Percentiles rank a stretch among this genome's conserved stretches.
These are phyloP conservation scores for Stenodera caucasica DNA, from an alignment of 2,888 invertebrate species.

Conservation along the genomic window DNA sequence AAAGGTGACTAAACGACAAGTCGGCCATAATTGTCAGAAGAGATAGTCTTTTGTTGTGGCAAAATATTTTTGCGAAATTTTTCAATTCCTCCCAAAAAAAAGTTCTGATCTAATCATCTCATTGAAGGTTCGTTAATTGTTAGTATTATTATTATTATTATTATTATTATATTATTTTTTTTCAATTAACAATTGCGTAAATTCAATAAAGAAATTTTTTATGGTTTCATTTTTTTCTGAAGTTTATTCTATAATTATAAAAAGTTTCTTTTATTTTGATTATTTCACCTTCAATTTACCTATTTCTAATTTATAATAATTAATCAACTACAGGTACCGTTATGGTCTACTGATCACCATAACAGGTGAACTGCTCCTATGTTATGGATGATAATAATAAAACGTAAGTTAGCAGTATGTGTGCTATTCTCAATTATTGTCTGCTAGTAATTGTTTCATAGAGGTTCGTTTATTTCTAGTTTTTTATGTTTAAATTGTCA, in stretches of 20 bases:
- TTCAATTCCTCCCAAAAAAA: too few species aligned
- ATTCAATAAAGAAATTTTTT: too few species aligned
- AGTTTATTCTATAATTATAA: constrained; percentile 12
- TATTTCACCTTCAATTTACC: not conserved
- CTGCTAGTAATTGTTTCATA: too few species aligned
- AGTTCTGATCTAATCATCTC: too few species aligned
- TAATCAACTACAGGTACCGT: constrained; percentile 20
- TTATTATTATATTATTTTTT: too few species aligned
- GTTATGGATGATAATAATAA: constrained; percentile 31
- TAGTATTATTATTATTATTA: too few species aligned
- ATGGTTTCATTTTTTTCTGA: constrained; percentile 10
- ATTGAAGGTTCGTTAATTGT: too few species aligned
- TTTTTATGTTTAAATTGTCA: too few species aligned
- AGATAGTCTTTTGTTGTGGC: constrained; percentile 14
- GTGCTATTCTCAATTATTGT: too few species aligned
- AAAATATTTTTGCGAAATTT: constrained; percentile 11
- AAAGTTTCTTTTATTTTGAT: not conserved
- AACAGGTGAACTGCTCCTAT: constrained; percentile 23
- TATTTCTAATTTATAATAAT: not conserved
- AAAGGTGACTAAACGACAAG: constrained; percentile 10
- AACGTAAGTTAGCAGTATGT: constrained; percentile 29
- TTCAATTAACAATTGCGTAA: too few species aligned
- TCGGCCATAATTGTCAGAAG: constrained; percentile 27
- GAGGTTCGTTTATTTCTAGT: too few species aligned
- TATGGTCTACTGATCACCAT: constrained; percentile 32